These are phyloP conservation scores for Cossypha polioptera DNA, from an alignment of 2,797 vertebrate species.

Conservation along the genomic window DNA sequence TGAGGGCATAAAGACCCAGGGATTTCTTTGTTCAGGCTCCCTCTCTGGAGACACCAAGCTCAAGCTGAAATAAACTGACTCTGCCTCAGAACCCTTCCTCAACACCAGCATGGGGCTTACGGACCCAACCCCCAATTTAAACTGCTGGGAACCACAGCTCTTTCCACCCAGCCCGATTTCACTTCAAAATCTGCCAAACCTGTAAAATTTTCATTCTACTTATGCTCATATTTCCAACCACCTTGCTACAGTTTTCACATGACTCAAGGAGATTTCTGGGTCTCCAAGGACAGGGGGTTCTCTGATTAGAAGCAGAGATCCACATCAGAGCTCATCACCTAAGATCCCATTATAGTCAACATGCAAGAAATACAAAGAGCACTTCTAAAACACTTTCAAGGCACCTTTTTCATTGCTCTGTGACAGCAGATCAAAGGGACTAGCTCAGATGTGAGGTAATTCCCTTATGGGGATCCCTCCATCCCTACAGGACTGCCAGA, in stretches of 20 bases:
- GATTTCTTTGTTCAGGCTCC: neutral
- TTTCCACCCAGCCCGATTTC: rapidly evolving
- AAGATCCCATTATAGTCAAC: neutral
- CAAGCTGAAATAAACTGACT: neutral
- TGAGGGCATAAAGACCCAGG: neutral
- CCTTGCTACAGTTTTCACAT: rapidly evolving
- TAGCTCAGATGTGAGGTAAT: neutral
- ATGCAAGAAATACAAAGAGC: neutral
- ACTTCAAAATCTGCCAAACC: neutral
- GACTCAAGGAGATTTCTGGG: neutral
- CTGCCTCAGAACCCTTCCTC: neutral
- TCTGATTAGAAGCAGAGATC: neutral
- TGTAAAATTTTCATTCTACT: neutral
- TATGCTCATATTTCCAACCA: neutral
- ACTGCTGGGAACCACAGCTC: neutral
- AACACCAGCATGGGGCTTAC: too few species aligned
- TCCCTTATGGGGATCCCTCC: neutral
- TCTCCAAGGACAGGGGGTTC: neutral
- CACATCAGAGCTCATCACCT: neutral
- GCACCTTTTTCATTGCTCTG: neutral
- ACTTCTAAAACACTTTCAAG: neutral
- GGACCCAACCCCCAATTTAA: neutral
- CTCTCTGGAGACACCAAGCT: neutral
- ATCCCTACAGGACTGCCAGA: neutral
- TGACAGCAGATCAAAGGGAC: neutral